Evolutionary conservation across 2,797 vertebrate species (phyloP).

Genomic region (Sebastes hubbsi): DNA sequence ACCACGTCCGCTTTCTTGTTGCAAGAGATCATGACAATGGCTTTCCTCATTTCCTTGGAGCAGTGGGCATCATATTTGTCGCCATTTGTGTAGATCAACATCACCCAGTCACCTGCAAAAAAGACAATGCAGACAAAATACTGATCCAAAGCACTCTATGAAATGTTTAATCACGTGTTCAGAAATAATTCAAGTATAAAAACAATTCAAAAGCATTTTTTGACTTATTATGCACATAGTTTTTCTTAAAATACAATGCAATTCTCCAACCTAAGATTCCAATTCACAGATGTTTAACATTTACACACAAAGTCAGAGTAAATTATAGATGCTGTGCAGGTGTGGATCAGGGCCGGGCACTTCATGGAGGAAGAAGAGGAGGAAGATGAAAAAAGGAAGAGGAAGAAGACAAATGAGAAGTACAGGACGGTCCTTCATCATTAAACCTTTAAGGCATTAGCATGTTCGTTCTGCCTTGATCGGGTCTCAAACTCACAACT

Average conservation of each 20-base stretch:
- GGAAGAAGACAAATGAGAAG: too few relatives aligned
- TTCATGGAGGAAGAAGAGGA: accelerated
- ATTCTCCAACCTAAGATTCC: not conserved
- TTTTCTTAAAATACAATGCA: not conserved
- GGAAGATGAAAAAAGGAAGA: too few relatives aligned
- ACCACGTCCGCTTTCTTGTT: constrained; percentile 65
- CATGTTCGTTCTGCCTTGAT: too few relatives aligned
- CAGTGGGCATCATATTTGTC: constrained; percentile 86
- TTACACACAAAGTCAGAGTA: not conserved
- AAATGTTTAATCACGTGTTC: not conserved
- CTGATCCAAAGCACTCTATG: not conserved
- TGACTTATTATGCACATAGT: not conserved
- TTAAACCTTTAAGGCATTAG: too few relatives aligned
- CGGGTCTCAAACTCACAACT: too few relatives aligned
- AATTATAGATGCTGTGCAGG: not conserved
- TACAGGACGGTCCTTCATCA: too few relatives aligned
- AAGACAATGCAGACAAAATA: not conserved
- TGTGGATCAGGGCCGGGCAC: too few relatives aligned
- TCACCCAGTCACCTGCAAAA: constrained; percentile 90
- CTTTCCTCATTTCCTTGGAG: constrained; percentile 81
- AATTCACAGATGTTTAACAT: not conserved
- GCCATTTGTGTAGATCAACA: constrained; percentile 89
- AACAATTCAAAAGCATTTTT: not conserved
- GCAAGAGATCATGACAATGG: constrained; percentile 94
- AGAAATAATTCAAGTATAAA: not conserved